Evolutionary conservation across 1,140 invertebrate species (phyloP), one percentile per base, ranked within the genome.

Genomic region (Colletes latitarsis): DNA sequence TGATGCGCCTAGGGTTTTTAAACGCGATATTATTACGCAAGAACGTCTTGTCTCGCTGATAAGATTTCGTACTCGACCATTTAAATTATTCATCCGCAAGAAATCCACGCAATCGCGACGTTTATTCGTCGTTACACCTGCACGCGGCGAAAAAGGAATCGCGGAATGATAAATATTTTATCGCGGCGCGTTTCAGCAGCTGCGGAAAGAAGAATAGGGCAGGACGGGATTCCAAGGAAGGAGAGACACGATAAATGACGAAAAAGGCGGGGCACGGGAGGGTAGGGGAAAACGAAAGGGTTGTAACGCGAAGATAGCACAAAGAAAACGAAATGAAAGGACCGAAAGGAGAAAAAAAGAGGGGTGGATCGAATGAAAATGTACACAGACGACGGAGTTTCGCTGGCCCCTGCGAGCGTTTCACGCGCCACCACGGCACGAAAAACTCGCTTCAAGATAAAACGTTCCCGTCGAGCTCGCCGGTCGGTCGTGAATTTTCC

Each of bases 361-460:
- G 17, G 19, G 15, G 39, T 12, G 73, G 49, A 67, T 66, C 46
- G 52, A 74, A 74, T 74, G 46, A 52, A 63, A 74, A 74, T 63
- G 53, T 53, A 63, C 55, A 30, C 46, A 71, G 43, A 66, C 10
- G 43, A 68, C 53, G n/a, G 55, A 83, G 43, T 66, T 84, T 78
- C 70, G 55, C 43, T 17, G 14, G 46, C 67, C 30, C 46, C 58
- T 12, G 69, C 0, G 58, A 57, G 21, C 21, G 6, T 70, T 55
- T 30, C 63, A n/a, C 57, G 41, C 60, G 39, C 8, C 41, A 30
- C 49, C 60, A 60, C 53, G 39, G 43, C 30, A 21, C 12, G 57
- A 21, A 72, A 82, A 82, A 58, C 67, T 39, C 46, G 55, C 55
- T 41, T 53, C 43, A 66, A 41, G 77, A 46, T 62, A 85, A 81